Conservation (phyloP, 2,113 vertebrate genomes). For the Scalopus aquaticus region DNA sequence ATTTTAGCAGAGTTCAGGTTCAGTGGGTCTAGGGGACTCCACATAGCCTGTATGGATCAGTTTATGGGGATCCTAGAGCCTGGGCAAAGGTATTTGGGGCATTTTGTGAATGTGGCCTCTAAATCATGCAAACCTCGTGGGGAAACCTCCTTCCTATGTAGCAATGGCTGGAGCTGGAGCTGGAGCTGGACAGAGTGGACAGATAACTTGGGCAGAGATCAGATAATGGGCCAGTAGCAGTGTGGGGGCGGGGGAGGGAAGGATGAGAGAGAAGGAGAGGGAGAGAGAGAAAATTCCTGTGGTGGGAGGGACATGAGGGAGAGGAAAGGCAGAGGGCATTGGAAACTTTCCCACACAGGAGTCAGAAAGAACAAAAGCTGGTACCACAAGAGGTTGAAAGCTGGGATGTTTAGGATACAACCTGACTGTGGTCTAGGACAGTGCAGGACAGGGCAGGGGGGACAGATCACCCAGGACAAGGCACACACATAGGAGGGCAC, state of each 20-base stretch:
- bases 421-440: background rate
- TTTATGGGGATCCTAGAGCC: background rate
- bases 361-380: background rate
- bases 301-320: background rate
- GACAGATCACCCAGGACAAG: background rate
- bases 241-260: too few species aligned
- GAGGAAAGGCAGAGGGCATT: too few species aligned
- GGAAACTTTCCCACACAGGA: background rate
- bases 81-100: background rate
- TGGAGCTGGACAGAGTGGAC: too few species aligned
- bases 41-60: too few species aligned
- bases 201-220: background rate
- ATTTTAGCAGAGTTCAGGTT: background rate
- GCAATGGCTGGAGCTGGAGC: background rate
- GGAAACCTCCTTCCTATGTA: background rate
- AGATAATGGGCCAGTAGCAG: accelerated
- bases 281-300: background rate
- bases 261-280: too few species aligned
- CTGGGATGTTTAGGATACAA: background rate
- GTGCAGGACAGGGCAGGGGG: background rate
- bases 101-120: background rate
- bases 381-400: background rate
- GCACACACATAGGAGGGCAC: too few species aligned
- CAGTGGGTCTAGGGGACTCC: background rate
- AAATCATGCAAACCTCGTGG: too few species aligned